These are phyloP conservation scores for Lasaia peninsularis DNA, from an alignment of 1,140 invertebrate genomes.

Conservation along the genomic window DNA sequence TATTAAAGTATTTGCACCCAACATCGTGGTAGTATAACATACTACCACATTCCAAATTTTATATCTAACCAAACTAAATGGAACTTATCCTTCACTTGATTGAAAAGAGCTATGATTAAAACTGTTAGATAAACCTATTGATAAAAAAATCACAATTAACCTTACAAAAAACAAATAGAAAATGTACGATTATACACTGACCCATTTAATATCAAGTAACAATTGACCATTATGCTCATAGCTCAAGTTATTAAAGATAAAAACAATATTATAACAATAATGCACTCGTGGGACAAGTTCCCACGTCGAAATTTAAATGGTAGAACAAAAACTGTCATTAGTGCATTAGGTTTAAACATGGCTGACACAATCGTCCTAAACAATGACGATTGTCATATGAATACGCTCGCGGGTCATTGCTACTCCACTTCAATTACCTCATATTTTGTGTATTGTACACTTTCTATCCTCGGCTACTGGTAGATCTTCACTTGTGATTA, in stretches of 20 bases:
- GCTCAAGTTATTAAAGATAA: slow-evolving; percentile 54
- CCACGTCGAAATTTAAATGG: slow-evolving; percentile 37
- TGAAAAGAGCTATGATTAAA: too few species aligned
- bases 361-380: slow-evolving; percentile 26
- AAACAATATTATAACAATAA: slow-evolving; percentile 51
- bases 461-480: too few species aligned
- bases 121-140: not conserved
- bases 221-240: slow-evolving; percentile 67
- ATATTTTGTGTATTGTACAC: not conserved
- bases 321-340: slow-evolving; percentile 37
- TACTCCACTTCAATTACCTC: not conserved
- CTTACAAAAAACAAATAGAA: slow-evolving; percentile 10
- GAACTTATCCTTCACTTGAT: too few species aligned
- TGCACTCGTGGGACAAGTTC: slow-evolving; percentile 50
- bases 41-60: too few species aligned
- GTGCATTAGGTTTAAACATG: slow-evolving; percentile 30
- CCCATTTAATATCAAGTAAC: slow-evolving; percentile 65
- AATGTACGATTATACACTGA: slow-evolving; percentile 27
- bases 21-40: too few species aligned
- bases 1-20: too few species aligned
- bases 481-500: too few species aligned
- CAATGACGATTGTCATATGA: slow-evolving; percentile 37
- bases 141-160: slow-evolving; percentile 2
- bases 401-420: not conserved
- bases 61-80: too few species aligned